Evolutionary conservation across 2,888 invertebrate species (phyloP).

Genomic region (Ariolimax columbianus): DNA sequence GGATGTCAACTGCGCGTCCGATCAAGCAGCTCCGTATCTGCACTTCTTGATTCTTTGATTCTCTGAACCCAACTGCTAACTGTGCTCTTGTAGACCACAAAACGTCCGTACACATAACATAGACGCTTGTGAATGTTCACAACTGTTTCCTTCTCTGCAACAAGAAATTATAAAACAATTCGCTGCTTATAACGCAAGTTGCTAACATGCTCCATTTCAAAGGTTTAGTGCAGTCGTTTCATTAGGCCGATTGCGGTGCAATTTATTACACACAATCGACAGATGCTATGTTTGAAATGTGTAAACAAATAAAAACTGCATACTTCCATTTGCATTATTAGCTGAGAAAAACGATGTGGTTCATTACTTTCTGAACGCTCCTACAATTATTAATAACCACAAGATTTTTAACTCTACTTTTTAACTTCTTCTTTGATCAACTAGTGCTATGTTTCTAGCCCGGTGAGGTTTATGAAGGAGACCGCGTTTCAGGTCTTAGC

Average conservation of each 20-base stretch:
- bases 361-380: too few species aligned
- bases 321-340: too few species aligned
- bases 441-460: too few species aligned
- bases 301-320: too few species aligned
- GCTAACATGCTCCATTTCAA: not conserved
- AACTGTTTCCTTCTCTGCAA: not conserved
- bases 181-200: not conserved
- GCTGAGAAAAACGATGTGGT: too few species aligned
- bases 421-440: too few species aligned
- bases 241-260: not conserved
- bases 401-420: too few species aligned
- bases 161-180: not conserved
- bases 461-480: too few species aligned
- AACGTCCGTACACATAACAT: not conserved
- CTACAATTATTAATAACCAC: too few species aligned
- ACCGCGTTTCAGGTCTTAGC: too few species aligned
- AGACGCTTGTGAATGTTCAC: conserved; percentile 3
- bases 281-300: not conserved
- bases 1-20: not conserved
- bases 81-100: conserved; percentile 3
- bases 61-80: not conserved
- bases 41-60: too few species aligned
- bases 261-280: not conserved
- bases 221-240: not conserved
- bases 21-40: not conserved